Evolutionary conservation across 2,888 invertebrate genomes (phyloP).

Genomic region (Cotesia congregata): DNA sequence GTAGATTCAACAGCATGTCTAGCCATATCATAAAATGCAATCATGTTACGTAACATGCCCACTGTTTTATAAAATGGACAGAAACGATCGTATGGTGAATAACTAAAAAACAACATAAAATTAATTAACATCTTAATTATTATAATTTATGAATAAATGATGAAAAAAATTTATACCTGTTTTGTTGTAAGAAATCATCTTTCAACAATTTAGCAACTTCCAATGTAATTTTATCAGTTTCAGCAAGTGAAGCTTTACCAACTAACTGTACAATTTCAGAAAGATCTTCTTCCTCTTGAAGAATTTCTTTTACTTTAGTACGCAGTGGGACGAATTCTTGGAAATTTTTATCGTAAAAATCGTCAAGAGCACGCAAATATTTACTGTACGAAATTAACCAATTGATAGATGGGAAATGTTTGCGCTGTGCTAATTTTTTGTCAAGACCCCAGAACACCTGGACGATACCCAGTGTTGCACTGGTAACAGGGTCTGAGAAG

Average conservation of each 20-base stretch:
- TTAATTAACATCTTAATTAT: slow-evolving; percentile 13
- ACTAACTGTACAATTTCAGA: slow-evolving; percentile 99
- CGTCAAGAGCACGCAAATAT: slow-evolving; percentile 98
- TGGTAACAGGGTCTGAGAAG: slow-evolving; percentile 99
- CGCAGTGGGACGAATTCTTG: slow-evolving; percentile 96
- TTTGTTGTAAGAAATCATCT: slow-evolving; percentile 99
- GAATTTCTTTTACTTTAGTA: slow-evolving; percentile 95
- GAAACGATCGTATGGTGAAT: slow-evolving; percentile 95
- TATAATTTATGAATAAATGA: slow-evolving; percentile 6
- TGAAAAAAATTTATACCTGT: slow-evolving; percentile 76
- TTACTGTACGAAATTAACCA: slow-evolving; percentile 99
- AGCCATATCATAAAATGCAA: slow-evolving; percentile 98
- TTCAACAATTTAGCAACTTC: slow-evolving; percentile 98
- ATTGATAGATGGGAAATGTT: slow-evolving; percentile 99
- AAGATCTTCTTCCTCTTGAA: slow-evolving; percentile 98
- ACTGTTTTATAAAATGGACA: slow-evolving; percentile 99
- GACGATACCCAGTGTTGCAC: slow-evolving; percentile 98
- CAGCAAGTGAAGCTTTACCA: slow-evolving; percentile 98
- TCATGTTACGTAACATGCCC: slow-evolving; percentile 98
- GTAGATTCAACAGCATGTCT: slow-evolving; percentile 98
- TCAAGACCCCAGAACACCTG: slow-evolving; percentile 99
- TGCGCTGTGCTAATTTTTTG: slow-evolving; percentile 98
- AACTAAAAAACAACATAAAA: slow-evolving; percentile 70
- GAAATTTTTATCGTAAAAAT: slow-evolving; percentile 99
- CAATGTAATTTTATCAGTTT: slow-evolving; percentile 98